Base-by-base conservation (phyloP, 2,888 invertebrate genomes). In the Caenorhabditis virilis region DNA sequence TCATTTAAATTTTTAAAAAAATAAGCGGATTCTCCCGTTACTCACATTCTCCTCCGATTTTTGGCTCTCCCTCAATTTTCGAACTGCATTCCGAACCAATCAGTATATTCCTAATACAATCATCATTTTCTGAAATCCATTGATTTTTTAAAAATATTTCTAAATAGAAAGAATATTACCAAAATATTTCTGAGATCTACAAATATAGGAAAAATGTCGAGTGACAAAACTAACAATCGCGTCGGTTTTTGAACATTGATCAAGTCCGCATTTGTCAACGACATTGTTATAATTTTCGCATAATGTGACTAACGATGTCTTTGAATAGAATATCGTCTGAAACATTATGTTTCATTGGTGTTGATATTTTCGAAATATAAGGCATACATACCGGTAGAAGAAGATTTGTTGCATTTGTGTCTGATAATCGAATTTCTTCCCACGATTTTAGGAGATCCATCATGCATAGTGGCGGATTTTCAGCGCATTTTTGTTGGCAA, bases 391-490 rank as follows among this genome's bases (percentile, higher is more conserved):
- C 66, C 27, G 66, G 66, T 35, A 66, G 33, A 35, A 56, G 18
- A 15, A 66, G 43, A 27, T 60, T 60, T 7, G 60, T 46, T 27
- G 66, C 56, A 47, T 53, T 47, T 15, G 41, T 56, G 25, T 66
- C 66, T 9, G 38, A 45, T 2, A 55, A 20, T 39, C 60, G 43
- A 23, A 61, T 23, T 50, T 53, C 48, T 43, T 66, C 66, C 66
- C 66, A 66, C 23, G 46, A 27, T 38, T 53, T 55, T 16, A 66
- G 50, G 15, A 66, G 46, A 7, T 60, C 60, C 26, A 57, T 23
- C 60, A 66, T 60, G 39, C 66, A 66, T 23, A 65, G 20, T 16
- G 56, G 30, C 22, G 64, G 48, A 46, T 65, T 65, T 38, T 55
- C 48, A 7, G 59, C 43, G 16, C 64, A 65, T 50, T 47, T 35